phyloP scores from a whole-genome alignment of 2,113 vertebrate genomes.

The Nansenia antarctica region DNA sequence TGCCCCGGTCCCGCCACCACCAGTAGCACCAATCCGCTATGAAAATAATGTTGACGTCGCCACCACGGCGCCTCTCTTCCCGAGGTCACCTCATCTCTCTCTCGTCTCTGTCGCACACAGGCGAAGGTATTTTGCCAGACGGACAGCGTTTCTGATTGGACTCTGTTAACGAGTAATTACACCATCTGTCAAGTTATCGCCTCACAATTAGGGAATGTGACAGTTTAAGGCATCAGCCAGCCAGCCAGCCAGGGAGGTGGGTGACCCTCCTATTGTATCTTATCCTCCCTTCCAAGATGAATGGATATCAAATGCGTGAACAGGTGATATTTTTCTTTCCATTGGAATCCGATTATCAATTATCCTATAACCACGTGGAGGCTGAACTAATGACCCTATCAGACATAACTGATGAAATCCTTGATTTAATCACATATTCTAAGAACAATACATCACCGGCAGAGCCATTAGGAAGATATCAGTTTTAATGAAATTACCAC shows the following conservation, averaged over 20 bases:
- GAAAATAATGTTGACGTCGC: slow-evolving; percentile 22
- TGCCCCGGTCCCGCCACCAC: slow-evolving; percentile 32
- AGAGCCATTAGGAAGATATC: slow-evolving; percentile 47
- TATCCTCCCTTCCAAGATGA: slow-evolving; percentile 20
- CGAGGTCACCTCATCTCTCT: slow-evolving; percentile 38
- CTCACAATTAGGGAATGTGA: slow-evolving; percentile 39
- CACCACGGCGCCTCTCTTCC: background rate
- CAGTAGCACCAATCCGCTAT: slow-evolving; percentile 45
- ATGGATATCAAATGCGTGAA: slow-evolving; percentile 43
- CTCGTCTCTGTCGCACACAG: slow-evolving; percentile 9
- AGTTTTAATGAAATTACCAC: slow-evolving; percentile 58
- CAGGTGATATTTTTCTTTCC: slow-evolving; percentile 37
- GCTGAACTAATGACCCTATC: slow-evolving; percentile 48
- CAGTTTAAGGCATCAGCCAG: slow-evolving; percentile 33
- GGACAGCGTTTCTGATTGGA: slow-evolving; percentile 13
- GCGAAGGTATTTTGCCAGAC: slow-evolving; percentile 29
- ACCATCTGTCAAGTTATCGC: slow-evolving; percentile 53
- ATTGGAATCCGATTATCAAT: slow-evolving; percentile 12
- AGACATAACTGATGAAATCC: slow-evolving; percentile 42
- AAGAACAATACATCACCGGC: slow-evolving; percentile 24
- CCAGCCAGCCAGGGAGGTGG: slow-evolving; percentile 13
- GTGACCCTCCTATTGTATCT: slow-evolving; percentile 1
- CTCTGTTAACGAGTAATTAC: slow-evolving; percentile 60
- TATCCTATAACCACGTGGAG: slow-evolving; percentile 31
- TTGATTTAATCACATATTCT: slow-evolving; percentile 40